Evolutionary conservation across 2,797 vertebrate species (phyloP).

Genomic region (Monodelphis domestica): DNA sequence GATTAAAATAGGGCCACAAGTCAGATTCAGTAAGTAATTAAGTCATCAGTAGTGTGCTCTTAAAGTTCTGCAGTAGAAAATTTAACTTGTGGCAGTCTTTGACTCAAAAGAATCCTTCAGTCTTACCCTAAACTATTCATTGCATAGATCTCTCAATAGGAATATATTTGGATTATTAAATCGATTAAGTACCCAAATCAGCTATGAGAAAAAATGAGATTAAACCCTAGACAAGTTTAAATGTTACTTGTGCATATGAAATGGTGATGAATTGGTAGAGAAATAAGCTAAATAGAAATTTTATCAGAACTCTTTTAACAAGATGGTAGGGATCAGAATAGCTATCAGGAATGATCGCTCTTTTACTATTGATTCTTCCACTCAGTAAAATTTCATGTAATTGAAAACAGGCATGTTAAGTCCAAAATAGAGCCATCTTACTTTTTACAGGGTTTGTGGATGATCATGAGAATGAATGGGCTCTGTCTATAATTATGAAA

Average conservation of each 20-base stretch:
- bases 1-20: background rate
- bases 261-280: background rate
- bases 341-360: background rate
- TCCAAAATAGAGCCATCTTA: background rate
- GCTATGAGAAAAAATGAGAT: constrained; percentile 18
- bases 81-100: background rate
- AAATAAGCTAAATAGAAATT: background rate
- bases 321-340: background rate
- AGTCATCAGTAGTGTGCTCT: background rate
- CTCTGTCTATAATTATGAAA: background rate
- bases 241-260: background rate
- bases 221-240: constrained; percentile 17
- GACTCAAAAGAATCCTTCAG: constrained; percentile 17
- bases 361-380: constrained; percentile 20
- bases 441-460: background rate
- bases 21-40: background rate
- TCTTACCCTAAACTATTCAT: background rate
- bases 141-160: background rate
- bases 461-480: background rate
- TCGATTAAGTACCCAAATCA: constrained; percentile 5
- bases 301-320: background rate
- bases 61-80: background rate
- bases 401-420: background rate
- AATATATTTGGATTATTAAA: constrained; percentile 48
- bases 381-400: too few relatives aligned